Conservation (phyloP, 2,888 invertebrate genomes). For the Sicus ferrugineus region DNA sequence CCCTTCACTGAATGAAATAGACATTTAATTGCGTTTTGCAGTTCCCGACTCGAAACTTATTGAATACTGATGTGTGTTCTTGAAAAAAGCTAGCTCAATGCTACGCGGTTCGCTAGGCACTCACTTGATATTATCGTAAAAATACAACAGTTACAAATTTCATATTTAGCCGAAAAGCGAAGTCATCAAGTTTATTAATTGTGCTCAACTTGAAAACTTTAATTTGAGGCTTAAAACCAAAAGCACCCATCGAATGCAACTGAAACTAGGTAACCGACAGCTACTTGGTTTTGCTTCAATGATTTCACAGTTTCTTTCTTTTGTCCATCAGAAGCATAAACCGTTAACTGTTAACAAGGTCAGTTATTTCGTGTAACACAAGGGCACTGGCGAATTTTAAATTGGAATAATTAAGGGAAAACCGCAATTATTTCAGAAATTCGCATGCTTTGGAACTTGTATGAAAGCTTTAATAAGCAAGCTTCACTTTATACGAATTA, state of each 20-base stretch:
- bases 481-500: background rate
- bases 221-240: background rate
- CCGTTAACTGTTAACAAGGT: conserved; percentile 25
- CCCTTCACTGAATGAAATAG: no score
- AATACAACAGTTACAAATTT: conserved; percentile 8
- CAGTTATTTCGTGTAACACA: conserved; percentile 19
- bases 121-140: background rate
- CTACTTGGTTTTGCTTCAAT: conserved; percentile 37
- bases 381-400: conserved; percentile 17
- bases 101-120: background rate
- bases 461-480: background rate
- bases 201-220: background rate
- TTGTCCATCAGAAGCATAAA: conserved; percentile 3
- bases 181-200: conserved; percentile 18
- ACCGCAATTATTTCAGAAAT: conserved; percentile 52
- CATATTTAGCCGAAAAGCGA: background rate
- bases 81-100: background rate
- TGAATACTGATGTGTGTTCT: no score
- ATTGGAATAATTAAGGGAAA: conserved; percentile 12
- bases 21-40: no score
- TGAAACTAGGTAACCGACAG: background rate
- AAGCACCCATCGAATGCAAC: no score
- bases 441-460: background rate
- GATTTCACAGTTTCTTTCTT: conserved; percentile 32
- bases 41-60: no score